A percentile compares a stretch with the other conserved stretches of the same genome.
Conservation (phyloP, 2,888 invertebrate species). For the Andricus curvator region DNA sequence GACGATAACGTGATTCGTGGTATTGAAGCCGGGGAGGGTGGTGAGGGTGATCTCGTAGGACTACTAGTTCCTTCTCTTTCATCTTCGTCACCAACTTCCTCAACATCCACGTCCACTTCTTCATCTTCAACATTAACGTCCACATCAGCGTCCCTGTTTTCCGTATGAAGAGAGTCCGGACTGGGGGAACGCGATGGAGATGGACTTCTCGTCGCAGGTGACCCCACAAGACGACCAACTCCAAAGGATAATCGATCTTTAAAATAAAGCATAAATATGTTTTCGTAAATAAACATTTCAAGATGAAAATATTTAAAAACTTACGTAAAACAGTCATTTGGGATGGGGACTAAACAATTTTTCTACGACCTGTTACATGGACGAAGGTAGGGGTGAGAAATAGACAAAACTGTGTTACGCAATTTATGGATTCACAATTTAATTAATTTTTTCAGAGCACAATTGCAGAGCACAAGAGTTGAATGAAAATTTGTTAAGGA, state of each 20-base stretch:
- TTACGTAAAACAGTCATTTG: no score
- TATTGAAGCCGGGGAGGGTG: slow-evolving; percentile 68
- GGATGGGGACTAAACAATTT: no score
- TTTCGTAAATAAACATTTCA: background rate
- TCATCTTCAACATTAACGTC: slow-evolving; percentile 75
- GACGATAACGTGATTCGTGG: slow-evolving; percentile 64
- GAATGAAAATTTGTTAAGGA: background rate
- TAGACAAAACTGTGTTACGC: no score
- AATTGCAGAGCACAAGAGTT: background rate
- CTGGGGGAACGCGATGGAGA: slow-evolving; percentile 74
- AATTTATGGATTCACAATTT: background rate
- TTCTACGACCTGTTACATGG: no score
- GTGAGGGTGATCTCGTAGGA: slow-evolving; percentile 71
- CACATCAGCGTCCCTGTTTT: slow-evolving; percentile 70
- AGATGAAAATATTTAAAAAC: background rate
- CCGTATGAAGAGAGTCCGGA: slow-evolving; percentile 72
- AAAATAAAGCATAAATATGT: slow-evolving; percentile 49
- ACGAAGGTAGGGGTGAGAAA: no score
- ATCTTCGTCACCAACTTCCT: slow-evolving; percentile 74
- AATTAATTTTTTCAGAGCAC: background rate
- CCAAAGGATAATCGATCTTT: slow-evolving; percentile 91
- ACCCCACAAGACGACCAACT: slow-evolving; percentile 87
- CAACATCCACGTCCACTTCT: slow-evolving; percentile 75
- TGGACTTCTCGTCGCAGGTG: slow-evolving; percentile 69
- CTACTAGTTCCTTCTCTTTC: slow-evolving; percentile 71